Conservation (phyloP, 2,888 invertebrate species). For the Lochmaea capreae region DNA sequence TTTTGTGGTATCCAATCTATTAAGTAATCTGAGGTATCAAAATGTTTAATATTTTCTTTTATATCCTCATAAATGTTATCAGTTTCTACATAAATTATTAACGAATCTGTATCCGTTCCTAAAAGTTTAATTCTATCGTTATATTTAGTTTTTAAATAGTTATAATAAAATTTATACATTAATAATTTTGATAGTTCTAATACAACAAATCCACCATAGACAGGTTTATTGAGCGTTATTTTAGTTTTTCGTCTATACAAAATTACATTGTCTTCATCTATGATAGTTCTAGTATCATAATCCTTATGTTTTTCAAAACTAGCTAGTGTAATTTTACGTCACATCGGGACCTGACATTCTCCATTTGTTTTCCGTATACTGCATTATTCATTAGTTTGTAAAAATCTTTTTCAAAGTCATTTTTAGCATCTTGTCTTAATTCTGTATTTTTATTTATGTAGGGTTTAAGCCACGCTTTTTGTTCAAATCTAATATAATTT, state of each 20-base stretch:
- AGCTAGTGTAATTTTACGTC: slow-evolving; percentile 20
- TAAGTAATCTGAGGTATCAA: slow-evolving; percentile 2
- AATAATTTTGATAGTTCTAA: slow-evolving; percentile 2
- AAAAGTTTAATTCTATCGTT: background rate
- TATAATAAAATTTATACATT: slow-evolving; percentile 1
- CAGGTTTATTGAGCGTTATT: background rate
- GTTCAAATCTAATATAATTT: slow-evolving; percentile 17
- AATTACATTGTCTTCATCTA: slow-evolving; percentile 17
- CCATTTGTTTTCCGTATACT: slow-evolving; percentile 3
- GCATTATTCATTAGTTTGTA: too few relatives aligned
- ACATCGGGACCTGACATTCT: slow-evolving; percentile 1
- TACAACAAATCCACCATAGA: slow-evolving; percentile 15
- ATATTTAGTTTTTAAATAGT: slow-evolving; percentile 7
- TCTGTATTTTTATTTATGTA: too few relatives aligned
- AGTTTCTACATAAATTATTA: slow-evolving; percentile 22
- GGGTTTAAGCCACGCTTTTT: background rate
- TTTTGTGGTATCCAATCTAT: slow-evolving; percentile 17
- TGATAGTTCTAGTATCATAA: slow-evolving; percentile 18
- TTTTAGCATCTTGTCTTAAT: background rate
- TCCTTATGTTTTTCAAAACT: slow-evolving; percentile 15
- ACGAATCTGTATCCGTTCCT: slow-evolving; percentile 13
- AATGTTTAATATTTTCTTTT: slow-evolving; percentile 17
- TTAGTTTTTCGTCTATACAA: slow-evolving; percentile 5
- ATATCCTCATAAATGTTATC: slow-evolving; percentile 17
- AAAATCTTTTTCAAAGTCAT: slow-evolving; percentile 18